Conservation (phyloP, 2,797 vertebrate genomes). For the Spinus olivaceus region DNA sequence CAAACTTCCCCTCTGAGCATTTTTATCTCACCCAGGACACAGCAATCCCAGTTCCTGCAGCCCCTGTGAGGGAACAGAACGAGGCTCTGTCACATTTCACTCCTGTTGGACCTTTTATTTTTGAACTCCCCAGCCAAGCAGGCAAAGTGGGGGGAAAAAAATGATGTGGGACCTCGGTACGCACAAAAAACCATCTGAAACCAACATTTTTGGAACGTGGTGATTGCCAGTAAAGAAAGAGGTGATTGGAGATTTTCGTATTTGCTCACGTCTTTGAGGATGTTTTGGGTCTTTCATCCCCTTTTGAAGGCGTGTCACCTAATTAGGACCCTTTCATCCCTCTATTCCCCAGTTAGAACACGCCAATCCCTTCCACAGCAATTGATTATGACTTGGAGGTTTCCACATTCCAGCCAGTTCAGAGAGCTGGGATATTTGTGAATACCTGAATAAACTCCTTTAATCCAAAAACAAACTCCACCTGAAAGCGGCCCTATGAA, state of each 20-base stretch:
- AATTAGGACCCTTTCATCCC: constrained; percentile 73
- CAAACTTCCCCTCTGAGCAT: not conserved
- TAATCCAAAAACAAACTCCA: constrained; percentile 80
- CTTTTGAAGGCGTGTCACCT: constrained; percentile 65
- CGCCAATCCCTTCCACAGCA: constrained; percentile 65
- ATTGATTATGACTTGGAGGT: constrained; percentile 74
- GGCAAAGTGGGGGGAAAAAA: not conserved
- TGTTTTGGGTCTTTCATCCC: constrained; percentile 68
- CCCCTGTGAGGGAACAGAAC: not conserved
- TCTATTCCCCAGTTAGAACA: constrained; percentile 55
- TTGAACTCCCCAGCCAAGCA: not conserved
- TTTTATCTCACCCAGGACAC: not conserved
- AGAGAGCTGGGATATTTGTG: constrained; percentile 73
- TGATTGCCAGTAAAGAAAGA: constrained; percentile 51
- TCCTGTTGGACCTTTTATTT: not conserved
- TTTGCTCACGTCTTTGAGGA: constrained; percentile 55
- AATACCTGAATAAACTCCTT: constrained; percentile 80
- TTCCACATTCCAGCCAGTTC: constrained; percentile 73
- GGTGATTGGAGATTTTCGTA: constrained; percentile 50
- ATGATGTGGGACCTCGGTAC: not conserved
- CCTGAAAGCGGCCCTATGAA: constrained; percentile 74
- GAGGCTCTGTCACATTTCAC: not conserved
- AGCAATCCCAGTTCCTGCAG: not conserved
- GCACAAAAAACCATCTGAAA: constrained; percentile 23
- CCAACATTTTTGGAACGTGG: not conserved